phyloP scores from a whole-genome alignment of 2,888 invertebrate species.

The Pachymerium ferrugineum region DNA sequence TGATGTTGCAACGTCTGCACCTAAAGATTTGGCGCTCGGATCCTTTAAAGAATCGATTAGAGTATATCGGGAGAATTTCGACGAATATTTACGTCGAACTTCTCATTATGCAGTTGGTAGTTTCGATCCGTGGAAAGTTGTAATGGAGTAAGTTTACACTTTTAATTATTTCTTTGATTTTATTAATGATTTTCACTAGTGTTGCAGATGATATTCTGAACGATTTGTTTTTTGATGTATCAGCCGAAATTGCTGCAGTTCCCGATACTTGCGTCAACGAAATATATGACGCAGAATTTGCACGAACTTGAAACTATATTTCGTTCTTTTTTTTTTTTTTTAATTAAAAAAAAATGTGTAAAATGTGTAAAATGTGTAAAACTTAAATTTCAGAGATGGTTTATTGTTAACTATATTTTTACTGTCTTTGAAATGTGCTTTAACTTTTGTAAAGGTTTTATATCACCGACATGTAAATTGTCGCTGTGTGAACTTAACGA shows the following conservation, averaged over 20 bases:
- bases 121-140: conserved; percentile 31
- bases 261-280: conserved; percentile 23
- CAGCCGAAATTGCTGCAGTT: background rate
- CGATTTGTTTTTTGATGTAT: conserved; percentile 1
- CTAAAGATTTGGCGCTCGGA: background rate
- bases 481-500: no score
- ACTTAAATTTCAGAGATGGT: background rate
- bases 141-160: conserved; percentile 17
- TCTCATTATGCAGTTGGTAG: conserved; percentile 29
- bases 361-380: background rate
- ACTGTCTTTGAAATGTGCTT: background rate
- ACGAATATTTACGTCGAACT: conserved; percentile 18
- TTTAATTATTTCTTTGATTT: background rate
- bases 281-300: conserved; percentile 27
- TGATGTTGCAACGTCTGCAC: background rate
- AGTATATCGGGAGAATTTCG: background rate
- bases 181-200: background rate
- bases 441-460: no score
- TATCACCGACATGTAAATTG: no score
- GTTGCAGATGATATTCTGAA: conserved; percentile 27
- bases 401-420: no score
- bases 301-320: background rate
- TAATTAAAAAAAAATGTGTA: background rate
- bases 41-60: background rate
- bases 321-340: background rate